phyloP scores from a whole-genome alignment of 2,888 invertebrate genomes.

The Drosophila peninsularis region DNA sequence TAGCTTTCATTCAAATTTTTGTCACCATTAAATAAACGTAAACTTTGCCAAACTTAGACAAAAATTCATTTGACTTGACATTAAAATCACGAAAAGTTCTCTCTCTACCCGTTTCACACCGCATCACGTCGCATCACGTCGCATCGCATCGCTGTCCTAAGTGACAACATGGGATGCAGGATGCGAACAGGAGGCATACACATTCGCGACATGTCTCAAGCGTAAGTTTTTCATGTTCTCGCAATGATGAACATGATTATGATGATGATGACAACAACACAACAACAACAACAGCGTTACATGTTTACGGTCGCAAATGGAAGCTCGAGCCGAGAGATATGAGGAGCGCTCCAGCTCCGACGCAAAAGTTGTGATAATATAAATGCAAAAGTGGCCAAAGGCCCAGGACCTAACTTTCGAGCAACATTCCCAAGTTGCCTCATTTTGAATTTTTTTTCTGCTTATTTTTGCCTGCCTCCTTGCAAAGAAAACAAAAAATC shows the following conservation, averaged over 20 bases:
- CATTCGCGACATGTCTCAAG: constrained; percentile 38
- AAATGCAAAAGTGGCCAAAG: constrained; percentile 71
- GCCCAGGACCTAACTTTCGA: constrained; percentile 55
- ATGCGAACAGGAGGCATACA: constrained; percentile 13
- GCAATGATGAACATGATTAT: constrained; percentile 24
- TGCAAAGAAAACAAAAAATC: constrained; percentile 28
- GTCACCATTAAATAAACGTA: constrained; percentile 67
- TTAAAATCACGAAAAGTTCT: constrained; percentile 69
- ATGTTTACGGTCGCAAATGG: constrained; percentile 41
- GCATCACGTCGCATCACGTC: constrained; percentile 2
- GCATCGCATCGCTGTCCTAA: constrained; percentile 15
- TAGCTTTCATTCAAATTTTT: constrained; percentile 69
- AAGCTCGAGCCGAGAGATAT: constrained; percentile 25
- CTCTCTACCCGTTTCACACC: constrained; percentile 1
- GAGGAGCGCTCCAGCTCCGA: constrained; percentile 52
- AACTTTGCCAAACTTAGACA: constrained; percentile 62
- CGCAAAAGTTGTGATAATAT: constrained; percentile 70
- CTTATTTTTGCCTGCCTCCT: constrained; percentile 1
- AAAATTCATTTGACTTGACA: constrained; percentile 77
- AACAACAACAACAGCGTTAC: constrained; percentile 8
- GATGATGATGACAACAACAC: constrained; percentile 20
- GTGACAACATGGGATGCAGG: constrained; percentile 37
- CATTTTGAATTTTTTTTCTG: constrained; percentile 38
- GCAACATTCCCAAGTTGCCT: constrained; percentile 54
- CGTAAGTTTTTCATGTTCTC: constrained; percentile 41